Conservation (phyloP, 2,797 vertebrate species). For the Vespertilio murinus region DNA sequence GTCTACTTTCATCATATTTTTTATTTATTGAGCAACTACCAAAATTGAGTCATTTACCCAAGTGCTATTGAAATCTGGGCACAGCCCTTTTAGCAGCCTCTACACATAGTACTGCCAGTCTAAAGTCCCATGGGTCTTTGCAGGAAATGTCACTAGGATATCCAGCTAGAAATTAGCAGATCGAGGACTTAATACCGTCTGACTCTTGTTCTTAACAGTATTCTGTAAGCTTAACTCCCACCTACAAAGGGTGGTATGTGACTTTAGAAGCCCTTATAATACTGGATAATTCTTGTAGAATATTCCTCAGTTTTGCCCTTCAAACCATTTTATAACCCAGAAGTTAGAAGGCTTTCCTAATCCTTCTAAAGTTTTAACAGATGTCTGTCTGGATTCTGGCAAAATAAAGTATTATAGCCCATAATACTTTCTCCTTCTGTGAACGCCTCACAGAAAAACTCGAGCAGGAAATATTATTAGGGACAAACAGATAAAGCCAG, state of each 20-base stretch:
- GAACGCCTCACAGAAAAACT: slow-evolving; percentile 6
- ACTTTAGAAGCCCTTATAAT: slow-evolving; percentile 9
- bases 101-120: neutral
- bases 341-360: neutral
- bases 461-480: neutral
- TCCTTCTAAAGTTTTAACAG: slow-evolving; percentile 37
- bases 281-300: neutral
- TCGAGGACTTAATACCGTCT: neutral
- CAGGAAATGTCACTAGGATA: neutral
- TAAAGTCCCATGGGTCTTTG: neutral
- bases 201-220: neutral
- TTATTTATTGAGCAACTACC: neutral
- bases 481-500: slow-evolving; percentile 36
- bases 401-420: slow-evolving; percentile 8
- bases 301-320: slow-evolving; percentile 34
- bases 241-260: neutral
- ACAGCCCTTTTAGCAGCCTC: neutral
- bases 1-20: neutral
- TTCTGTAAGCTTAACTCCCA: neutral
- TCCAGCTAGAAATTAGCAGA: neutral
- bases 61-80: slow-evolving; percentile 13
- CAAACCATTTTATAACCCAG: slow-evolving; percentile 30
- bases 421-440: too few species aligned
- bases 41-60: slow-evolving; percentile 29
- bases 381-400: slow-evolving; percentile 33